Evolutionary conservation across 2,888 invertebrate genomes (phyloP).

Genomic region (Scrobipalpa costella): DNA sequence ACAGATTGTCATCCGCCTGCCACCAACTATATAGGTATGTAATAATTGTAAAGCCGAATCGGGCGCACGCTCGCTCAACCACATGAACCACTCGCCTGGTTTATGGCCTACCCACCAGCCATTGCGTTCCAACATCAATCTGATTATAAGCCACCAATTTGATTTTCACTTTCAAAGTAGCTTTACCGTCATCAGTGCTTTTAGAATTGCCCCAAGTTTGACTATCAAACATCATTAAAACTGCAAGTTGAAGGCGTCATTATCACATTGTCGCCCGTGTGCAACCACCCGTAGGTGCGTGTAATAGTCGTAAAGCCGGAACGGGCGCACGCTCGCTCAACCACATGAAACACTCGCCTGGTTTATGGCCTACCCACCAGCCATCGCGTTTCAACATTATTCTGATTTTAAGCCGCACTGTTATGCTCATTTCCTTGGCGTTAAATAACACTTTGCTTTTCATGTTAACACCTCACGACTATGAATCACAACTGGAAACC

Average conservation of each 20-base stretch:
- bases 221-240: no score
- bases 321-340: not conserved
- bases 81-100: not conserved
- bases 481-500: not conserved
- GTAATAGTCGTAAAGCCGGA: conserved; percentile 9
- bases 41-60: conserved; percentile 4
- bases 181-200: no score
- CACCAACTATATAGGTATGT: no score
- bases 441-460: not conserved
- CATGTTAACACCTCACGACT: not conserved
- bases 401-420: conserved; percentile 8
- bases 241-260: no score
- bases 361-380: not conserved
- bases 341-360: not conserved
- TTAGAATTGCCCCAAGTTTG: no score
- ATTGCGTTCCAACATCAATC: not conserved
- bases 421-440: not conserved
- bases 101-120: not conserved
- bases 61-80: not conserved
- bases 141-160: not conserved
- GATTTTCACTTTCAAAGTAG: no score
- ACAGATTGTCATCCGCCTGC: no score
- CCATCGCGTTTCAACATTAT: conserved; percentile 5
- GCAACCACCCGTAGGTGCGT: not conserved
- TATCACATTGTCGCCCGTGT: conserved; percentile 4